Evolutionary conservation across 92 coral and sea anemone species (phyloP).

Genomic region (Umimayanthus chanpuru): DNA sequence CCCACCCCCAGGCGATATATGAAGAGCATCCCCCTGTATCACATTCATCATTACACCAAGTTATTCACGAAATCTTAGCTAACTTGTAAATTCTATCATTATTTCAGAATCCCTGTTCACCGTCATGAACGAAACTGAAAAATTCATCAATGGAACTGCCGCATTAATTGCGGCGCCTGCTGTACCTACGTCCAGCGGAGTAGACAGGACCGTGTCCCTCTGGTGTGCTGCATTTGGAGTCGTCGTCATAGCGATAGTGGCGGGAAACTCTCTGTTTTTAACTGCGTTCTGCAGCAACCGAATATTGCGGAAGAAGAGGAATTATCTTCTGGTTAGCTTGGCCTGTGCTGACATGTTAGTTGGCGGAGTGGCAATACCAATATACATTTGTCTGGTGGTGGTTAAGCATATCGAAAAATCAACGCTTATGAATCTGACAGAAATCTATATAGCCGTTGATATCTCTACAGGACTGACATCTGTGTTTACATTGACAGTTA

Average conservation of each 20-base stretch:
- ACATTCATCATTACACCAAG: too few species aligned
- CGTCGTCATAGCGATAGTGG: constrained; percentile 25
- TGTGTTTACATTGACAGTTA: constrained; percentile 33
- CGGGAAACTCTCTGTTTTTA: constrained; percentile 36
- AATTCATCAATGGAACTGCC: neutral
- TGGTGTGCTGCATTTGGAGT: constrained; percentile 39
- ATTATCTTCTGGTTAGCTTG: constrained; percentile 31
- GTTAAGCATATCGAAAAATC: neutral
- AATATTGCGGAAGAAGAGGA: constrained; percentile 21
- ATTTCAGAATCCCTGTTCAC: neutral
- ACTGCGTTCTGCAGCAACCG: constrained; percentile 36
- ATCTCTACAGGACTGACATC: constrained; percentile 32
- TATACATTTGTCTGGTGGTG: constrained; percentile 10
- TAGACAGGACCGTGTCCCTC: neutral
- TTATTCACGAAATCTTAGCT: too few species aligned
- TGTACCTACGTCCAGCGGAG: neutral
- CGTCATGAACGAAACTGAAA: constrained; percentile 29
- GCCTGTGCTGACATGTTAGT: constrained; percentile 32
- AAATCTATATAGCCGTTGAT: constrained; percentile 21
- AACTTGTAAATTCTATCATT: too few species aligned
- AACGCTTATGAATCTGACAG: neutral
- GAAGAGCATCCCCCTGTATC: too few species aligned
- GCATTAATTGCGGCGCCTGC: neutral
- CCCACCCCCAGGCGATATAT: too few species aligned
- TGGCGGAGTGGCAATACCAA: constrained; percentile 24